These are phyloP conservation scores for Spinus olivaceus DNA, from an alignment of 2,797 vertebrate species.

Conservation along the genomic window DNA sequence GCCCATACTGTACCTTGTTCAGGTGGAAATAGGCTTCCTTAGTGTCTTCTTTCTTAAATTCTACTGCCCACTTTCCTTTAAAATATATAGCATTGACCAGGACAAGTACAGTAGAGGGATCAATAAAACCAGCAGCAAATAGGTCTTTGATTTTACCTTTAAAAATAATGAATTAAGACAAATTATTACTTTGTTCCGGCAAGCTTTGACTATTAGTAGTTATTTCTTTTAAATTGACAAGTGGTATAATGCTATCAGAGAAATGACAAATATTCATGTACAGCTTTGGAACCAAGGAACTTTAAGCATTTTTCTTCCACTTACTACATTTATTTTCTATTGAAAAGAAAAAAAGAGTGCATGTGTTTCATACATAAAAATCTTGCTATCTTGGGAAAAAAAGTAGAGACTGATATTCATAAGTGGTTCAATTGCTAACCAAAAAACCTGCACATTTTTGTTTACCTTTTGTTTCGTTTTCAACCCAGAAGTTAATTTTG, in stretches of 20 bases:
- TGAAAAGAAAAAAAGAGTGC: neutral
- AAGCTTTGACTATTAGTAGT: neutral
- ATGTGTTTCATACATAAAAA: neutral
- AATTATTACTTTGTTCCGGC: neutral
- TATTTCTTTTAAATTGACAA: neutral
- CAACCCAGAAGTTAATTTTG: conserved; percentile 88
- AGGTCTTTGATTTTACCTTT: conserved; percentile 88
- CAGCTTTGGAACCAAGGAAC: neutral
- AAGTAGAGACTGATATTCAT: neutral
- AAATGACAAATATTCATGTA: neutral
- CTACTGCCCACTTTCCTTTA: conserved; percentile 84
- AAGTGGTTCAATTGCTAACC: neutral
- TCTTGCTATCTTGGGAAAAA: neutral
- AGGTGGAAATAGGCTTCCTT: conserved; percentile 82
- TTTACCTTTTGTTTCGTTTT: conserved; percentile 82
- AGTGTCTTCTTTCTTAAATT: conserved; percentile 78
- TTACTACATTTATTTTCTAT: neutral
- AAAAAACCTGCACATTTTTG: neutral
- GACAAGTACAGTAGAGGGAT: conserved; percentile 76
- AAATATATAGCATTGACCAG: conserved; percentile 92
- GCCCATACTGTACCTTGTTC: conserved; percentile 70
- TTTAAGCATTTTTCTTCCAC: neutral
- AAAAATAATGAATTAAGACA: neutral
- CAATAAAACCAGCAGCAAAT: conserved; percentile 76
- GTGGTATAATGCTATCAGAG: neutral